These are phyloP conservation scores for Trissonchulus sp. DNA, from an alignment of 2,888 invertebrate genomes.

Conservation along the genomic window DNA sequence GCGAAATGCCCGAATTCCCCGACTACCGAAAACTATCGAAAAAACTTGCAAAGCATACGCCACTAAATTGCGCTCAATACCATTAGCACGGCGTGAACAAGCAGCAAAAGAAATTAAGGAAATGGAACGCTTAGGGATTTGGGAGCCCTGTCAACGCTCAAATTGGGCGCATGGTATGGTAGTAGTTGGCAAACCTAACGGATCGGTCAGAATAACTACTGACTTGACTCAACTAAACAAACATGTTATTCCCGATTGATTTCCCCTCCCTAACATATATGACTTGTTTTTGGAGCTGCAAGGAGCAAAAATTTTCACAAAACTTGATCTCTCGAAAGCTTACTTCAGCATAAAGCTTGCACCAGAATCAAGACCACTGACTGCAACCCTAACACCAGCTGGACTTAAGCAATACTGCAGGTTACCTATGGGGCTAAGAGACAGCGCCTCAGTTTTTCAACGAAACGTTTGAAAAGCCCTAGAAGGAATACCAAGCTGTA, in stretches of 20 bases:
- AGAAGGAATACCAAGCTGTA: too few species aligned
- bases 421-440: slow-evolving; percentile 14
- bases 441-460: too few species aligned
- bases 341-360: background rate
- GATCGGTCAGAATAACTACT: background rate
- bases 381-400: background rate
- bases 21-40: background rate
- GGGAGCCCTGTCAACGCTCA: background rate
- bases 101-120: background rate
- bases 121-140: slow-evolving; percentile 9
- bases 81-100: background rate
- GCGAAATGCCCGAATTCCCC: background rate
- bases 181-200: background rate
- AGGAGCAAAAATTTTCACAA: background rate
- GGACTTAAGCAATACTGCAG: background rate
- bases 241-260: background rate
- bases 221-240: background rate
- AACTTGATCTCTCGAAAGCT: background rate
- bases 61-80: background rate
- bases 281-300: background rate
- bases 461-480: too few species aligned
- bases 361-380: background rate
- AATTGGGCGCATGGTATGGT: slow-evolving; percentile 9
- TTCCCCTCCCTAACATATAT: background rate
- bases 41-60: background rate